Evolutionary conservation across 2,113 vertebrate species (phyloP).

Genomic region (Hassar affinis): DNA sequence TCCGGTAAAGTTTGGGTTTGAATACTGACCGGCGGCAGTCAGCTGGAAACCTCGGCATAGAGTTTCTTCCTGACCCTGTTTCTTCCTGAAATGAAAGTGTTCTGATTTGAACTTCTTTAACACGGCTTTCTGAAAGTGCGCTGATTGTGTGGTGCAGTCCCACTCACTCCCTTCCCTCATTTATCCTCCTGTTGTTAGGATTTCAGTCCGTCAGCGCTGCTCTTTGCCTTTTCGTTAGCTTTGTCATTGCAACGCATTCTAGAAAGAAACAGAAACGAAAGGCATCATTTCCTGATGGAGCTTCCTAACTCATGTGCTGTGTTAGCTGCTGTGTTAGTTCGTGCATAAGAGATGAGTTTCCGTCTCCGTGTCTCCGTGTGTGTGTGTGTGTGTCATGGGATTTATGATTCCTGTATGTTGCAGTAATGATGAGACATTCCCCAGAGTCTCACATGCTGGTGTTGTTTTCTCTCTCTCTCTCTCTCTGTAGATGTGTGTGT

Average conservation of each 20-base stretch:
- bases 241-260: not conserved
- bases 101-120: not conserved
- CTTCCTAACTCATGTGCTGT: not conserved
- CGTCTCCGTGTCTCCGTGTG: not conserved
- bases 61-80: not conserved
- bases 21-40: not conserved
- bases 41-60: not conserved
- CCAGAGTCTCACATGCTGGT: not conserved
- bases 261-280: not conserved
- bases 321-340: not conserved
- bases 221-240: not conserved
- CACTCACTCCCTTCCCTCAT: not conserved
- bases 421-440: not conserved
- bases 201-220: not conserved
- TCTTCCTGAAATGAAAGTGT: not conserved
- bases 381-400: constrained; percentile 9
- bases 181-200: too few relatives aligned
- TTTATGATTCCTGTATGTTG: constrained; percentile 17
- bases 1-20: not conserved
- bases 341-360: not conserved
- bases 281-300: not conserved
- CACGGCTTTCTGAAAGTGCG: not conserved
- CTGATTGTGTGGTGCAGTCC: not conserved
- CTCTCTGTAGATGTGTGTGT: constrained; percentile 26
- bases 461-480: not conserved